phyloP scores from a whole-genome alignment of 2,888 invertebrate species.

The Melikaiella ostensackeni region DNA sequence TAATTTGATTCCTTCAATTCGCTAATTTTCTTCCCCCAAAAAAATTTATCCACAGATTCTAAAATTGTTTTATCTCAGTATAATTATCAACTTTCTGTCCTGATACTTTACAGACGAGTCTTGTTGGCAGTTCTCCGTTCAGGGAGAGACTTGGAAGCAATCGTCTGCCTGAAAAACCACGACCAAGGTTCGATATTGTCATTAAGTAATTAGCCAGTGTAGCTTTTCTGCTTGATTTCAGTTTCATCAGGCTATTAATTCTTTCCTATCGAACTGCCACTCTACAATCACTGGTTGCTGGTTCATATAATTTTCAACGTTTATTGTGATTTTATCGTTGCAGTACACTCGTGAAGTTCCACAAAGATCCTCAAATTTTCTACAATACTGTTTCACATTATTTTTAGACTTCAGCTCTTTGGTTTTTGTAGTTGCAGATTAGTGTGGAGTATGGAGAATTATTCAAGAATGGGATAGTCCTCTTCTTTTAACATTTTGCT shows the following conservation, averaged over 20 bases:
- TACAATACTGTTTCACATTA: neutral
- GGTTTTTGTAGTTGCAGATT: conserved; percentile 33
- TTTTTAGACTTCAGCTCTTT: conserved; percentile 29
- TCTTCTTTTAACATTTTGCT: neutral
- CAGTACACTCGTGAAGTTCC: conserved; percentile 2
- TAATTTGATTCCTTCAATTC: neutral
- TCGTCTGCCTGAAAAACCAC: conserved; percentile 87
- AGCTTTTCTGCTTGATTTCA: conserved; percentile 57
- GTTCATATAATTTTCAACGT: conserved; percentile 1
- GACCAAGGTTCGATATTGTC: conserved; percentile 86
- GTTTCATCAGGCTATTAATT: conserved; percentile 50
- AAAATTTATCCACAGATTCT: neutral
- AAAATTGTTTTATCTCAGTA: conserved; percentile 20
- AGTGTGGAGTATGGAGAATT: conserved; percentile 19
- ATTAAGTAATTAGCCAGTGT: conserved; percentile 56
- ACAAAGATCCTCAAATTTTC: neutral
- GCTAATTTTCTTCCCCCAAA: neutral
- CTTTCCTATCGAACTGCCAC: conserved; percentile 48
- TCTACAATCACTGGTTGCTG: conserved; percentile 23
- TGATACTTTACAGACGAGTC: conserved; percentile 79
- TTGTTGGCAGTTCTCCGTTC: conserved; percentile 87
- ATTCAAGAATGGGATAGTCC: neutral
- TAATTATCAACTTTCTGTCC: conserved; percentile 54
- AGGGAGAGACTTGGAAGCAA: conserved; percentile 94
- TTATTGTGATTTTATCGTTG: neutral